Base-by-base conservation (phyloP, 2,113 vertebrate genomes). In the Pseudorasbora parva region DNA sequence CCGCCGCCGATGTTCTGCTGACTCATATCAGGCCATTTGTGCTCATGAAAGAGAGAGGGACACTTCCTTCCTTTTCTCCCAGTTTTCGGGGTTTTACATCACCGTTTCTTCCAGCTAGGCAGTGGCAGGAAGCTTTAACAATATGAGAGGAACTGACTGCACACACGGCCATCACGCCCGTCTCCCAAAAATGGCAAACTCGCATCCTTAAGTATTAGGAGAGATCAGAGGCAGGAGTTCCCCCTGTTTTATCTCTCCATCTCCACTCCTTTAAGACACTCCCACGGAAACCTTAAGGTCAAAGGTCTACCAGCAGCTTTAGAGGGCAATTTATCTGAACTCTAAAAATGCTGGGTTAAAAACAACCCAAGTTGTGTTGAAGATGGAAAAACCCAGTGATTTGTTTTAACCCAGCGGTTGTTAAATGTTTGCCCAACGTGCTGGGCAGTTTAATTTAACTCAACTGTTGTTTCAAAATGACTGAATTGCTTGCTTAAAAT, bases 91-190 rank as follows among this genome's bases (percentile, higher is more conserved):
- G 74, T 78, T 69, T 93, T 90, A 89, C 92, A 91, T 93, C 91
- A 91, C 75, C 80, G 84, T 59, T 82, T 75, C 47, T 78, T 49
- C 41, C 68, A 87, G 77, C 84, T 60, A 83, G 76, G 66, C 82
- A 75, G 21, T 0, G 17, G 47, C 90, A 93, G 93, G 92, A 94
- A 94, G 87, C n/a, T 8, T 86, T 90, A 91, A 94, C 92, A 94
- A 93, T 94, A 82, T 91, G 87, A 91, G 82, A 90, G 92, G 89
- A 93, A 92, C 85, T 88, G 82, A 83, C 86, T 49, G 12, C 81
- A 30, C 74, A 89, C 84, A 87, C 84, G 15, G 86, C 84, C 82
- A 71, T 41, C 47, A 33, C 74, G 5, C 56, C 17, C 75, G 12
- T 30, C 76, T 59, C 68, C 56, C 41, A 49, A 66, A 80, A 85